Conservation (phyloP, 2,888 invertebrate genomes). For the Sclerodermus sp. region DNA sequence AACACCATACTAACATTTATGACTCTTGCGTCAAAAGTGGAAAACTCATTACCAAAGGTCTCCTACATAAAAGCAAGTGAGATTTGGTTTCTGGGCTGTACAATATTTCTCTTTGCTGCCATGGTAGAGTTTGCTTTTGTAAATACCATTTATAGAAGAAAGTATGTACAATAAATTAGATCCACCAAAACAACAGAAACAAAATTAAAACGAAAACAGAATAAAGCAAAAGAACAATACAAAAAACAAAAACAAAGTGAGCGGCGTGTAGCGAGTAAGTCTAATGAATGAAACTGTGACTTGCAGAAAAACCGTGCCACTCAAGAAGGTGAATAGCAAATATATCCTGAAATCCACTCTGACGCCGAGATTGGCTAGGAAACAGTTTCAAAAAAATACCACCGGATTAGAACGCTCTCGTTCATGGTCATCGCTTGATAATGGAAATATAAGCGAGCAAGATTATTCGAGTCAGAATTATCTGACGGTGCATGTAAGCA, state of each 20-base stretch:
- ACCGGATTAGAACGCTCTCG: constrained; percentile 69
- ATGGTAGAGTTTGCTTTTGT: constrained; percentile 88
- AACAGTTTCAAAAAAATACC: constrained; percentile 68
- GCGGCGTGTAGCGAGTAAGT: too few relatives aligned
- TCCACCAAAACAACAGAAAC: too few relatives aligned
- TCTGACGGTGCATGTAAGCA: constrained; percentile 73
- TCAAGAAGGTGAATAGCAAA: constrained; percentile 78
- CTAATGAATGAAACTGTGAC: neutral
- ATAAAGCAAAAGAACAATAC: too few relatives aligned
- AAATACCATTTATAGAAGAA: constrained; percentile 84
- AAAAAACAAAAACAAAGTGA: too few relatives aligned
- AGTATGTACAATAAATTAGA: constrained; percentile 60
- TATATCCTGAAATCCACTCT: constrained; percentile 82
- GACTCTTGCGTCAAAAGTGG: constrained; percentile 81
- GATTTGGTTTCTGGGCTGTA: constrained; percentile 86
- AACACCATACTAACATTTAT: constrained; percentile 87
- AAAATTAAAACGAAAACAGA: too few relatives aligned
- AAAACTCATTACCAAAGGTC: constrained; percentile 83
- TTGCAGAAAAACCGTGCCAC: constrained; percentile 67
- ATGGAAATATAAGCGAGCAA: constrained; percentile 62
- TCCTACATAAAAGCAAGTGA: constrained; percentile 89
- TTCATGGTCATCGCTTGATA: constrained; percentile 73
- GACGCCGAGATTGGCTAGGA: constrained; percentile 75
- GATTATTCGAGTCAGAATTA: constrained; percentile 70
- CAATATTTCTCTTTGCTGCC: constrained; percentile 81